Evolutionary conservation across 2,797 vertebrate species (phyloP).

Genomic region (Cryptoblepharus egeriae): DNA sequence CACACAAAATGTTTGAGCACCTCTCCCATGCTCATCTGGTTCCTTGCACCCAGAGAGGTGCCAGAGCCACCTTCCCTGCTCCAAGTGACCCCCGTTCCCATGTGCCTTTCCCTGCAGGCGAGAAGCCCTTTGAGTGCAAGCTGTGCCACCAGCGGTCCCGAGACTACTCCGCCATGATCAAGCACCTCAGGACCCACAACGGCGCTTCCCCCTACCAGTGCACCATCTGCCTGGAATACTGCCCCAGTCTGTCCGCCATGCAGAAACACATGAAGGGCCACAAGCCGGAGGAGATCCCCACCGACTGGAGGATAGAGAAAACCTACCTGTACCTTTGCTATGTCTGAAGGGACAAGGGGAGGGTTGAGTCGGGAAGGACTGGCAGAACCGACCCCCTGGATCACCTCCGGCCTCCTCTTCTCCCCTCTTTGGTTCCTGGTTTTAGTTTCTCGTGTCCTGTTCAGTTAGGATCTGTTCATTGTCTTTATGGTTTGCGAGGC

Average conservation of each 20-base stretch:
- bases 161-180: constrained; percentile 99
- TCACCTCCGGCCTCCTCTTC: constrained; percentile 50
- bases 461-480: not conserved
- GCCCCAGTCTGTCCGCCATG: constrained; percentile 98
- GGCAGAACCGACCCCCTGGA: constrained; percentile 48
- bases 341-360: constrained; percentile 82
- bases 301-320: constrained; percentile 99
- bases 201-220: constrained; percentile 99
- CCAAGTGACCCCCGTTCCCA: not conserved
- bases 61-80: not conserved
- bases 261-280: constrained; percentile 99
- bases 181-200: constrained; percentile 98
- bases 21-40: too few species aligned
- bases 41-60: too few species aligned
- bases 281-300: constrained; percentile 96
- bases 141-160: constrained; percentile 96
- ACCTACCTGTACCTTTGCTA: constrained; percentile 99
- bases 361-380: constrained; percentile 68
- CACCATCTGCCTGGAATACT: constrained; percentile 98
- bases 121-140: constrained; percentile 99
- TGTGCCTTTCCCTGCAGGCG: constrained; percentile 77
- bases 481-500: not conserved
- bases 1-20: too few species aligned
- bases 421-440: not conserved
- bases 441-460: not conserved